Conservation (phyloP, 2,888 invertebrate species). For the Heliconius sara region DNA sequence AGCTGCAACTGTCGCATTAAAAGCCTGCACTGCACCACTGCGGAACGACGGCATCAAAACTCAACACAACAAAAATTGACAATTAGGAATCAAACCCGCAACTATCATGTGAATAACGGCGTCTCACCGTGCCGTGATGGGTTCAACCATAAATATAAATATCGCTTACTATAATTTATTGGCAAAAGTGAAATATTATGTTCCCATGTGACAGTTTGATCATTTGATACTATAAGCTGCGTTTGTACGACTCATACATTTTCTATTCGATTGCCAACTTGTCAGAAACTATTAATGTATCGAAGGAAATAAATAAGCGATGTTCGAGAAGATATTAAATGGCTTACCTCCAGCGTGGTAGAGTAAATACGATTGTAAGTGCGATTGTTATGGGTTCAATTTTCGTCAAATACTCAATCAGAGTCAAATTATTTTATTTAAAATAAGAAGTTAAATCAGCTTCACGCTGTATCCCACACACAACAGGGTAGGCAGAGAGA, state of each 20-base stretch:
- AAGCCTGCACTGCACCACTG: too few species aligned
- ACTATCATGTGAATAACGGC: not conserved
- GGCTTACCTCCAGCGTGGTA: not conserved
- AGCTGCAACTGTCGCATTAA: too few species aligned
- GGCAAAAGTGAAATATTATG: conserved; percentile 18
- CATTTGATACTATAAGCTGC: conserved; percentile 6
- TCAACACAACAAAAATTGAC: not conserved
- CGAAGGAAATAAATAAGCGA: conserved; percentile 42
- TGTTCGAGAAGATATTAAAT: conserved; percentile 1
- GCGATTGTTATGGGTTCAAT: not conserved
- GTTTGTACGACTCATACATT: not conserved
- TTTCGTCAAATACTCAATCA: too few species aligned
- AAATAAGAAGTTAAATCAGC: too few species aligned
- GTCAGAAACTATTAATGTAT: conserved; percentile 27
- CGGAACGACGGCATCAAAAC: not conserved
- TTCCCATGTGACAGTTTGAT: conserved; percentile 24
- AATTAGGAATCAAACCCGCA: not conserved
- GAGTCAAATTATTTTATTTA: too few species aligned
- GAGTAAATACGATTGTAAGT: not conserved
- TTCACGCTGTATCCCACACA: too few species aligned
- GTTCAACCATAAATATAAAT: not conserved
- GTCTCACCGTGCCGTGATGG: not conserved
- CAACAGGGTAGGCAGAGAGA: too few species aligned
- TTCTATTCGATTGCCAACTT: conserved; percentile 31
- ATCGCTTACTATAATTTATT: conserved; percentile 11